Evolutionary conservation across 2,113 vertebrate species (phyloP).

Genomic region (Tautogolabrus adspersus): DNA sequence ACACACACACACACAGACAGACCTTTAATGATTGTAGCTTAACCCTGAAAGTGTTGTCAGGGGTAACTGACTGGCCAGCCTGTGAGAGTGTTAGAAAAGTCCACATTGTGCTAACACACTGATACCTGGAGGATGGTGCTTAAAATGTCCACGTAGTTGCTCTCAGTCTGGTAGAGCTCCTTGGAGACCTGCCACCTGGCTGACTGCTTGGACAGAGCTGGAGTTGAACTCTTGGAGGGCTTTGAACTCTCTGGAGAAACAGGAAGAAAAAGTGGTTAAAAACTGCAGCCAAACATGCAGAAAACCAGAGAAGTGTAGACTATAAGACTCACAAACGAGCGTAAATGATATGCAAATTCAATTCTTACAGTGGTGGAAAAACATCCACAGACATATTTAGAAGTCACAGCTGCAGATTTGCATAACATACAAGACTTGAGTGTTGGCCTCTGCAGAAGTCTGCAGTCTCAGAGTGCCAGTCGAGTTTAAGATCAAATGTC

Average conservation of each 20-base stretch:
- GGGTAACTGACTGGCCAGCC: constrained; percentile 24
- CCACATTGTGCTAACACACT: constrained; percentile 15
- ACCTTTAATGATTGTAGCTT: constrained; percentile 39
- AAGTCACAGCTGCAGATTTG: background rate
- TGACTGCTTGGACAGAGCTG: constrained; percentile 90
- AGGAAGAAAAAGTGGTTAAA: constrained; percentile 24
- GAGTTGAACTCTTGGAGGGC: constrained; percentile 89
- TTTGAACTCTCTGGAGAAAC: constrained; percentile 83
- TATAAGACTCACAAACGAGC: background rate
- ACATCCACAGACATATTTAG: background rate
- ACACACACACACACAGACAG: too few species aligned
- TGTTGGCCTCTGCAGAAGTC: background rate
- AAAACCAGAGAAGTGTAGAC: background rate
- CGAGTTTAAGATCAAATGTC: too few species aligned
- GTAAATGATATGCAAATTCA: background rate
- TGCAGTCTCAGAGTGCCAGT: too few species aligned
- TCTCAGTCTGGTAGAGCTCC: constrained; percentile 98
- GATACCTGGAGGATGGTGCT: constrained; percentile 93
- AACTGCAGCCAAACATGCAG: background rate
- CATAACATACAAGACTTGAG: background rate
- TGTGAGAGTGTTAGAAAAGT: constrained; percentile 21
- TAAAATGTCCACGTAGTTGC: constrained; percentile 98
- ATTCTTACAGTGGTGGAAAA: background rate
- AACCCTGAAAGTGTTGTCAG: constrained; percentile 47
- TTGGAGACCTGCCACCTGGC: constrained; percentile 99